Evolutionary conservation across 2,797 vertebrate species (phyloP).

Genomic region (Cossypha heuglini): DNA sequence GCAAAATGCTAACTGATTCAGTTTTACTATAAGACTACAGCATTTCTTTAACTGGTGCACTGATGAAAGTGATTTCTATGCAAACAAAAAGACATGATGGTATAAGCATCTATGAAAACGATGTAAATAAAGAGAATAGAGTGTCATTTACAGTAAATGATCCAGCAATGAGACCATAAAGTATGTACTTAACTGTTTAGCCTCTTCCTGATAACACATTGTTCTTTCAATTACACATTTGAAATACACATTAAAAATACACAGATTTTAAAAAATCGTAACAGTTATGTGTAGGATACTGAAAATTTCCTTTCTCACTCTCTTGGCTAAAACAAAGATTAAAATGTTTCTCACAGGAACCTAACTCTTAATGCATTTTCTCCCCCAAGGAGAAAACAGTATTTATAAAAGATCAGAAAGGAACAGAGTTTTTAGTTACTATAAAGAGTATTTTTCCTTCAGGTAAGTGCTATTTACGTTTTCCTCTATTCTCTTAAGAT

Average conservation of each 20-base stretch:
- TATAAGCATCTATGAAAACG: neutral
- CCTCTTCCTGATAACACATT: neutral
- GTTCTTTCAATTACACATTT: neutral
- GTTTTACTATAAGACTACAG: neutral
- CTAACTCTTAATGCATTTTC: neutral
- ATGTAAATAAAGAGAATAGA: neutral
- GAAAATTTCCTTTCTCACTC: neutral
- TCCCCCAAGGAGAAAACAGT: neutral
- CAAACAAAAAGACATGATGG: neutral
- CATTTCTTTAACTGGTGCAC: neutral
- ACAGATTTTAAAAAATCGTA: neutral
- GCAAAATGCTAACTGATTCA: neutral
- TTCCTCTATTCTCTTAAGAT: conserved; percentile 68
- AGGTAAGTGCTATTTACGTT: neutral
- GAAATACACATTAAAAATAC: neutral
- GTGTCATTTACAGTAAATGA: neutral
- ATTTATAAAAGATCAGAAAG: neutral
- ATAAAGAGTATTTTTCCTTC: neutral
- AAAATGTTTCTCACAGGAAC: neutral
- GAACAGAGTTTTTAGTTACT: neutral
- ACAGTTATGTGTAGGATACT: neutral
- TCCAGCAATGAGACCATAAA: neutral
- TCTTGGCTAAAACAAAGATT: neutral
- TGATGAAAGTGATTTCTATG: neutral
- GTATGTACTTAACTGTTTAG: neutral